A percentile compares a stretch with the other conserved stretches of the same genome.
Evolutionary conservation across 2,888 invertebrate genomes (phyloP).

Genomic region (Orthosia incerta): DNA sequence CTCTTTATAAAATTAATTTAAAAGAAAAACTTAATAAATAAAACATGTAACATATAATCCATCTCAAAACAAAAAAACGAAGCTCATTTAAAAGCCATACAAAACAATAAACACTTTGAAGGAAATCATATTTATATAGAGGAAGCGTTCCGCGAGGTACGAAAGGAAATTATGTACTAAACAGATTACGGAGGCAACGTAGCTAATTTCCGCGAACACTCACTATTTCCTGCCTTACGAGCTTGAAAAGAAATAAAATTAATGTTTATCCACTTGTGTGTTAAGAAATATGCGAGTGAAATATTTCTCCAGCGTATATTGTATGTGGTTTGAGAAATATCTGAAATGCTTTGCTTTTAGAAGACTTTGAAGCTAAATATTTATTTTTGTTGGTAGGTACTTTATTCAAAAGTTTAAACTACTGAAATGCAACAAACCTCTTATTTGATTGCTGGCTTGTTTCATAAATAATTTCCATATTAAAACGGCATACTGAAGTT

Average conservation of each 20-base stretch:
- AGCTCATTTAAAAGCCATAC: constrained; percentile 13
- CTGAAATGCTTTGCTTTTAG: constrained; percentile 2
- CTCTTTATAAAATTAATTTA: no score
- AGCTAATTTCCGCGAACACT: constrained; percentile 84
- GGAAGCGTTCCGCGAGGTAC: constrained; percentile 70
- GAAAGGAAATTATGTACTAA: constrained; percentile 85
- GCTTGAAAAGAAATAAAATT: constrained; percentile 53
- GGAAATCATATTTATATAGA: constrained; percentile 76
- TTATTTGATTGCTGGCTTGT: not conserved
- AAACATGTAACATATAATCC: not conserved
- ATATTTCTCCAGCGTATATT: not conserved
- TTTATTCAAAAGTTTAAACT: not conserved
- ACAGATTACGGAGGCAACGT: constrained; percentile 83
- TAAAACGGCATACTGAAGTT: not conserved
- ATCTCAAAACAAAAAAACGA: not conserved
- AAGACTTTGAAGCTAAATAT: not conserved
- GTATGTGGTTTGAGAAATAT: not conserved
- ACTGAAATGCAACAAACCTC: not conserved
- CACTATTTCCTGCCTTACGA: constrained; percentile 68
- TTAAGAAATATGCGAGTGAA: constrained; percentile 28
- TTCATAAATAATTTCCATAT: not conserved
- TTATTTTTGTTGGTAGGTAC: not conserved
- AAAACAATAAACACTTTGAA: constrained; percentile 58
- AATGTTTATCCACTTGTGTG: constrained; percentile 34
- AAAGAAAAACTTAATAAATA: no score